These are phyloP conservation scores for Xestia rhomboidea DNA, from an alignment of 2,888 invertebrate genomes.

Conservation along the genomic window DNA sequence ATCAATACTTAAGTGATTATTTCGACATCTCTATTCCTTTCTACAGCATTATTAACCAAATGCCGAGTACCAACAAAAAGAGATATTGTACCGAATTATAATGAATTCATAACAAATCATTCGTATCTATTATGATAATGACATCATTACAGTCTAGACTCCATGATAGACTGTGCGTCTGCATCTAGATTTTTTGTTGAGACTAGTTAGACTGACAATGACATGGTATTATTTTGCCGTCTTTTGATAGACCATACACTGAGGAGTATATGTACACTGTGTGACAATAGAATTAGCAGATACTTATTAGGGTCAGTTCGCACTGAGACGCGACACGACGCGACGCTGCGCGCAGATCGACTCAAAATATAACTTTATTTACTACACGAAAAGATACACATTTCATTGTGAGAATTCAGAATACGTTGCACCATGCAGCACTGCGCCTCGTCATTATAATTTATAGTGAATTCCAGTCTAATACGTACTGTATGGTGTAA, in stretches of 20 bases:
- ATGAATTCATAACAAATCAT: conserved; percentile 25
- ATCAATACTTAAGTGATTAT: not conserved
- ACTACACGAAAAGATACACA: no score
- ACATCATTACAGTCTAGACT: conserved; percentile 52
- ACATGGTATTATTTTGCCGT: conserved; percentile 7
- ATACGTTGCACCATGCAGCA: no score
- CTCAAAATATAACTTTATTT: no score
- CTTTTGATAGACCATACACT: conserved; percentile 25
- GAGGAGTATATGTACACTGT: not conserved
- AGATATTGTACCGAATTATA: conserved; percentile 8
- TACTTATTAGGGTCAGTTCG: no score
- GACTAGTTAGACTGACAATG: conserved; percentile 24
- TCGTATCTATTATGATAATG: conserved; percentile 38
- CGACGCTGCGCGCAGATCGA: no score
- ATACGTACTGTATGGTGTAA: no score
- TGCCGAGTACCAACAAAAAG: conserved; percentile 19
- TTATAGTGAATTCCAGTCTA: no score
- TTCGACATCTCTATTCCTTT: not conserved
- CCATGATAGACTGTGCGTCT: conserved; percentile 57
- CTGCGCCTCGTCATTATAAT: no score
- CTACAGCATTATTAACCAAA: not conserved
- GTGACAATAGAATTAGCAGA: not conserved
- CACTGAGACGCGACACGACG: no score
- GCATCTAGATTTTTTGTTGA: conserved; percentile 42
- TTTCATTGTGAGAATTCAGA: no score